phyloP scores from a whole-genome alignment of 2,797 vertebrate genomes.

The Petrocephalus sullivani region DNA sequence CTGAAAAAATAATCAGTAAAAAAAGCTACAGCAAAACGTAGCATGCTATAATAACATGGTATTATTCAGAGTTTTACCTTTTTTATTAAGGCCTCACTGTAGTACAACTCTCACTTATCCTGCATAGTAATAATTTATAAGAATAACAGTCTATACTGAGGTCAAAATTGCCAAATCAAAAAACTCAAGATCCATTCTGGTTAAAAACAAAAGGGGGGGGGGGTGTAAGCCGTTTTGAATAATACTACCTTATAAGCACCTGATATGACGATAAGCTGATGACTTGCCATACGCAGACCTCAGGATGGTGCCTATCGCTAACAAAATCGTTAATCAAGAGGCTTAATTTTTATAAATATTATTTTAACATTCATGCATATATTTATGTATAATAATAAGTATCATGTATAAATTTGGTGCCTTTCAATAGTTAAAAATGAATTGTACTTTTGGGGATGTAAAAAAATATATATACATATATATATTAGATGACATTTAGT shows the following conservation, averaged over 20 bases:
- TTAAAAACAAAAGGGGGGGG: neutral
- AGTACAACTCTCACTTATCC: neutral
- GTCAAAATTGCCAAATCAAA: neutral
- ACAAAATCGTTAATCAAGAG: neutral
- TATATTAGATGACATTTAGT: neutral
- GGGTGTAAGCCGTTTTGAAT: neutral
- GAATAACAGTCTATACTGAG: neutral
- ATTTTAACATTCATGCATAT: neutral
- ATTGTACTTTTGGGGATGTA: neutral
- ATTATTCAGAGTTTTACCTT: neutral
- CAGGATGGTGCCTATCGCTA: neutral
- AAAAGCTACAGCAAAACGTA: neutral
- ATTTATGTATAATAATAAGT: neutral
- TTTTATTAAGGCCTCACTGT: neutral
- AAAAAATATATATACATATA: neutral
- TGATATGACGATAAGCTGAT: neutral
- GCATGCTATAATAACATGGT: neutral
- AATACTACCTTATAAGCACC: neutral
- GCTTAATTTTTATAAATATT: neutral
- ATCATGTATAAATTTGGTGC: neutral
- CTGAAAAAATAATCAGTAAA: neutral
- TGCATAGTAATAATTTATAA: neutral
- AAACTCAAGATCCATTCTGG: neutral
- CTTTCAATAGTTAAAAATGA: neutral
- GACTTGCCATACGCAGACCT: neutral